phyloP scores from a whole-genome alignment of 2,113 vertebrate genomes.

The Pteropus alecto region DNA sequence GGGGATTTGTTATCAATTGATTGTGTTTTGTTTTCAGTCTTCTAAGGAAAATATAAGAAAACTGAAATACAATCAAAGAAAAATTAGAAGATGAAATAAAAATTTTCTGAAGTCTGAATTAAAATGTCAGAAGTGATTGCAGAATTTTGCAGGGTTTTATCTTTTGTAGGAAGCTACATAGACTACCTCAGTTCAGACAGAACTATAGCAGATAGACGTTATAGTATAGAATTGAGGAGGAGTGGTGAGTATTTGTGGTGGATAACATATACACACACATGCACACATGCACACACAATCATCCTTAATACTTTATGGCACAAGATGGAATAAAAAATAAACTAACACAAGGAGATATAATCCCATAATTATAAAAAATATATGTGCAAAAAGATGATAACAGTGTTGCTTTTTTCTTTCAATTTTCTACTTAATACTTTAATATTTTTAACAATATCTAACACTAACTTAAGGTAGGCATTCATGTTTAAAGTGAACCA shows the following conservation, averaged over 20 bases:
- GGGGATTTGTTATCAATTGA: not conserved
- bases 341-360: not conserved
- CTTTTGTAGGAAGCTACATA: not conserved
- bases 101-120: not conserved
- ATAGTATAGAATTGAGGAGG: not conserved
- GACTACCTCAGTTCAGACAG: not conserved
- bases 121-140: not conserved
- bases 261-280: not conserved
- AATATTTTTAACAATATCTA: constrained; percentile 3
- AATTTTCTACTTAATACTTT: not conserved
- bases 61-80: constrained; percentile 9
- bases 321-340: not conserved
- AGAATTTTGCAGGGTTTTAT: not conserved
- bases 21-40: not conserved
- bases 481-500: not conserved
- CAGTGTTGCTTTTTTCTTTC: not conserved
- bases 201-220: not conserved
- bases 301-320: not conserved
- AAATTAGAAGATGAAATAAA: constrained; percentile 10
- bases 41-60: constrained; percentile 2
- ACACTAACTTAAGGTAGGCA: constrained; percentile 14
- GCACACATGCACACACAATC: not conserved
- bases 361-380: not conserved
- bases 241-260: not conserved
- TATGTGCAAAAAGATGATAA: not conserved